Evolutionary conservation across 2,797 vertebrate genomes (phyloP).

Genomic region (Gadopsis marmoratus): DNA sequence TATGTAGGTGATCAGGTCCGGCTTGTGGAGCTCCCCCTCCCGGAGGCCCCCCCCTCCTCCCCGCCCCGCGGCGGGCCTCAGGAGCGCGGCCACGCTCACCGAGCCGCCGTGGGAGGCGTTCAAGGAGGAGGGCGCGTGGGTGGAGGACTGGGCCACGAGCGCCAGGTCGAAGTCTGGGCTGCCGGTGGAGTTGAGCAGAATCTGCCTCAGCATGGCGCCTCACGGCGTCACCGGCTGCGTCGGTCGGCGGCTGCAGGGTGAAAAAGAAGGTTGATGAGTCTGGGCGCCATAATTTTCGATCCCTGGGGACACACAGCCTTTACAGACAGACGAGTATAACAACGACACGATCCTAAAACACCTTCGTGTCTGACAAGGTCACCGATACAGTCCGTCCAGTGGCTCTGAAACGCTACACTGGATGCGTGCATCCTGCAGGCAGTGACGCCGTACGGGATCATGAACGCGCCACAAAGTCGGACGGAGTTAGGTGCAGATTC

Average conservation of each 20-base stretch:
- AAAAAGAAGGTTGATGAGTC: slow-evolving; percentile 34
- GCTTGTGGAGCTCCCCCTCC: slow-evolving; percentile 93
- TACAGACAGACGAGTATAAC: too few relatives aligned
- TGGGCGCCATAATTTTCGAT: neutral
- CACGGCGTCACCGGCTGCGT: slow-evolving; percentile 56
- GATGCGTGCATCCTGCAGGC: neutral
- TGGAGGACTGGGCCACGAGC: slow-evolving; percentile 86
- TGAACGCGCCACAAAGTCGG: slow-evolving; percentile 1
- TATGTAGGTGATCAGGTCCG: slow-evolving; percentile 95
- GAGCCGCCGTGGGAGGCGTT: slow-evolving; percentile 90
- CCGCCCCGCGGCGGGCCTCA: slow-evolving; percentile 88
- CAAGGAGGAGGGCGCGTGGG: slow-evolving; percentile 88
- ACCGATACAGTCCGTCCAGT: slow-evolving; percentile 20
- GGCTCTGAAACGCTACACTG: neutral
- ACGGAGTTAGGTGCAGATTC: neutral
- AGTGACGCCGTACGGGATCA: neutral
- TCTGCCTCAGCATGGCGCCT: slow-evolving; percentile 91
- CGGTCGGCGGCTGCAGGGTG: slow-evolving; percentile 48
- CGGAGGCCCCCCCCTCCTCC: slow-evolving; percentile 84
- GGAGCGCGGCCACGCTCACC: slow-evolving; percentile 91
- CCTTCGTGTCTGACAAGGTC: slow-evolving; percentile 42
- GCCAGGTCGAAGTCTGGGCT: slow-evolving; percentile 88
- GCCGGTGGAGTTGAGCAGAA: slow-evolving; percentile 92
- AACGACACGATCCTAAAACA: neutral
- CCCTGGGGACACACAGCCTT: neutral